These are phyloP conservation scores for Micropterix aruncella DNA, from an alignment of 2,888 invertebrate genomes.

Conservation along the genomic window DNA sequence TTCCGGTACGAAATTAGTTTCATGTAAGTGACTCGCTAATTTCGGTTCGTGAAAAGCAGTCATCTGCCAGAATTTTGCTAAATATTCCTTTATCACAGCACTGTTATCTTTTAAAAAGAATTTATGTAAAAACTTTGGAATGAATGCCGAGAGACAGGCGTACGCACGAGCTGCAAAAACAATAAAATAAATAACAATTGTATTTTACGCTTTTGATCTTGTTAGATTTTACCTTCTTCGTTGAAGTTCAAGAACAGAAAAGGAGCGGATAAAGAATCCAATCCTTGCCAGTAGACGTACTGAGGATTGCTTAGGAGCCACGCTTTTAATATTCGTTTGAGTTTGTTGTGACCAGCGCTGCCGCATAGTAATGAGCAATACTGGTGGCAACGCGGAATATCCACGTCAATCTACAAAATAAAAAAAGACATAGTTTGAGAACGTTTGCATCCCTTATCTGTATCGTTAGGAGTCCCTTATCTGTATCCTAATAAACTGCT, in stretches of 20 bases:
- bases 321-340: slow-evolving; percentile 88
- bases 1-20: slow-evolving; percentile 92
- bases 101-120: slow-evolving; percentile 98
- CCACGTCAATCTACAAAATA: slow-evolving; percentile 79
- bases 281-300: slow-evolving; percentile 99
- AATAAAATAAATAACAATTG: slow-evolving; percentile 7
- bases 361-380: slow-evolving; percentile 95
- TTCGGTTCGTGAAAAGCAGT: slow-evolving; percentile 92
- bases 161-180: slow-evolving; percentile 74
- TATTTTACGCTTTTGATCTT: too few relatives aligned
- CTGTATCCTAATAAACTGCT: slow-evolving; percentile 3
- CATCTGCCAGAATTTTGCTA: slow-evolving; percentile 92
- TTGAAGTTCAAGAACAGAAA: slow-evolving; percentile 95
- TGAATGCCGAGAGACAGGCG: slow-evolving; percentile 87
- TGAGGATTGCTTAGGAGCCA: slow-evolving; percentile 91
- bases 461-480: too few relatives aligned
- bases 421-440: slow-evolving; percentile 7
- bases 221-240: slow-evolving; percentile 60
- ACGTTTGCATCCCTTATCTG: neutral
- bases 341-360: slow-evolving; percentile 78
- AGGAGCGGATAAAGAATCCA: slow-evolving; percentile 95
- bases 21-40: slow-evolving; percentile 78
- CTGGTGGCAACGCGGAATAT: slow-evolving; percentile 97
- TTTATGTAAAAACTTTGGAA: slow-evolving; percentile 91
- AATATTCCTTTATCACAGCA: slow-evolving; percentile 90